phyloP scores from a whole-genome alignment of 1,140 invertebrate genomes.

The Diabrotica virgifera region DNA sequence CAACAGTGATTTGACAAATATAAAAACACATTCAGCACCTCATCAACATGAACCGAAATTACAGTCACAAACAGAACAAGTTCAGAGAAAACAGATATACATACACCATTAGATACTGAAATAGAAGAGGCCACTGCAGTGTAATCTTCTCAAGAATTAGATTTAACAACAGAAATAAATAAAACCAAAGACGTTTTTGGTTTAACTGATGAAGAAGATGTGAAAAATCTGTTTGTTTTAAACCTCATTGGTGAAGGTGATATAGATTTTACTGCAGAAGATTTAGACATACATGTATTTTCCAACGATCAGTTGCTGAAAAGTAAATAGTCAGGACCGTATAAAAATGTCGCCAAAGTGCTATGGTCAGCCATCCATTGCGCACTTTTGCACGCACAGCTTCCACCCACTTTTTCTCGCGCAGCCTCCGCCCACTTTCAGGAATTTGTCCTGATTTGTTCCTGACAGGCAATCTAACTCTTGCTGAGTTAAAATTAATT shows the following conservation, averaged over 20 bases:
- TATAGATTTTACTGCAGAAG: slow-evolving; percentile 6
- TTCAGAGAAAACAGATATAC: slow-evolving; percentile 4
- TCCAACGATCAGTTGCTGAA: slow-evolving; percentile 6
- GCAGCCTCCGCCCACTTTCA: no score
- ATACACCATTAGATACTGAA: slow-evolving; percentile 2
- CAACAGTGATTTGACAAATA: no score
- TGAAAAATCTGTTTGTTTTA: slow-evolving; percentile 4
- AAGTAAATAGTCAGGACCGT: slow-evolving; percentile 6
- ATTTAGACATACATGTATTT: slow-evolving; percentile 4
- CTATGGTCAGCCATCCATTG: no score
- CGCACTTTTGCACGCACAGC: no score
- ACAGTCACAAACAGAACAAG: no score
- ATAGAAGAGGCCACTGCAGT: slow-evolving; percentile 1
- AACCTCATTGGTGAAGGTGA: slow-evolving; percentile 5
- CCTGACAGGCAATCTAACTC: no score
- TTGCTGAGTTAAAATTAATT: no score
- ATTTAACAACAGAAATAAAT: slow-evolving; percentile 6
- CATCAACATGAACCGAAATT: no score
- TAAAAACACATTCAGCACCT: no score
- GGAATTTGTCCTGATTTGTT: no score
- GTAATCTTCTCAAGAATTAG: slow-evolving; percentile 1
- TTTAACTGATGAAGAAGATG: slow-evolving; percentile 5
- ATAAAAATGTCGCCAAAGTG: background rate
- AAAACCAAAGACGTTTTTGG: slow-evolving; percentile 6
- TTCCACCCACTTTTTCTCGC: no score